Conservation (phyloP, 2,113 vertebrate genomes). For the Aegithalos caudatus region DNA sequence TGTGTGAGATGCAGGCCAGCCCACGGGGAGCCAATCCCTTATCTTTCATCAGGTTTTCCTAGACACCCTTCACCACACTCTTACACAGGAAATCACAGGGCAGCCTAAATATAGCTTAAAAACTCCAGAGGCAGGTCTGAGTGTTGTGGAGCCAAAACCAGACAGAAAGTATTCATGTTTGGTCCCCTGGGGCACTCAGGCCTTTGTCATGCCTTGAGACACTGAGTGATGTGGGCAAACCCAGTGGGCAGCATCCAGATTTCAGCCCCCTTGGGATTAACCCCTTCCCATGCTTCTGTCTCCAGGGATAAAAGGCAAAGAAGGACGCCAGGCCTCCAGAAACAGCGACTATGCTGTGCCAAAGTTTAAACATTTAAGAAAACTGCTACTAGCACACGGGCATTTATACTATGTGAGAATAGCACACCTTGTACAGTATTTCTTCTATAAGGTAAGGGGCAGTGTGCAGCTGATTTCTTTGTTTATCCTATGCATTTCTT, state of each 20-base stretch:
- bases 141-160: background rate
- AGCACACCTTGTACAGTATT: slow-evolving; percentile 98
- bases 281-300: background rate
- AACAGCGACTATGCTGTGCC: slow-evolving; percentile 98
- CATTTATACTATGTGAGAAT: slow-evolving; percentile 99
- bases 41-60: background rate
- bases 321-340: slow-evolving; percentile 93
- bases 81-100: background rate
- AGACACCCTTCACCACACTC: background rate
- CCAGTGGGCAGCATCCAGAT: background rate
- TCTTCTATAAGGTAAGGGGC: slow-evolving; percentile 95
- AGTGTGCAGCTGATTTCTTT: background rate
- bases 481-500: background rate
- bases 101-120: background rate
- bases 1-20: background rate
- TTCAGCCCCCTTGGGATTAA: background rate
- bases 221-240: background rate
- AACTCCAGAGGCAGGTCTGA: background rate
- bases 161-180: accelerated
- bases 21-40: background rate
- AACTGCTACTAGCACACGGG: slow-evolving; percentile 90
- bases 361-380: slow-evolving; percentile 95
- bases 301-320: slow-evolving; percentile 95
- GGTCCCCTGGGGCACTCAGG: background rate
- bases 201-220: background rate